These are phyloP conservation scores for Paradoxurus hermaphroditus DNA, from an alignment of 2,113 vertebrate species.

Conservation along the genomic window DNA sequence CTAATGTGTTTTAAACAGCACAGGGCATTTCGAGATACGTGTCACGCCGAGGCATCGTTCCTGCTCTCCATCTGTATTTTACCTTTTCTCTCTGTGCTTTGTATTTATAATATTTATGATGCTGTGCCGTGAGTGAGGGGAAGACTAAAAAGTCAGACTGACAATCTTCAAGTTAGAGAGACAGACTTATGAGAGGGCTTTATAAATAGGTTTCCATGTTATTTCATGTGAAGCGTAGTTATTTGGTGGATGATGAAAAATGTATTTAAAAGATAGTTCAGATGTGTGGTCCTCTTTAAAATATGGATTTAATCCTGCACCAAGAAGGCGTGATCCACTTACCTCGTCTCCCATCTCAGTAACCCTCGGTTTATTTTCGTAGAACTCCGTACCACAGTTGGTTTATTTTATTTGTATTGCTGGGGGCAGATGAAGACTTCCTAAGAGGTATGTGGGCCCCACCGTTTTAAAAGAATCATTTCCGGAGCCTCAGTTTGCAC, in stretches of 20 bases:
- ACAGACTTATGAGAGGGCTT: neutral
- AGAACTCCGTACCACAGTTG: neutral
- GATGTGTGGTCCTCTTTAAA: neutral
- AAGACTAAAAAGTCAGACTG: neutral
- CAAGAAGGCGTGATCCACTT: no score
- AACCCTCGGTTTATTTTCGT: neutral
- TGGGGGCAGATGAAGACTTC: neutral
- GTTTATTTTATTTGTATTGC: neutral
- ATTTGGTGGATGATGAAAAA: neutral
- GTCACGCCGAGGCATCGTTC: constrained; percentile 56
- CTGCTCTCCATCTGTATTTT: neutral
- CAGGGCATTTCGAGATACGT: neutral
- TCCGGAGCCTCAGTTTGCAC: neutral
- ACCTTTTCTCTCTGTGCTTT: neutral
- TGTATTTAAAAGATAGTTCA: neutral
- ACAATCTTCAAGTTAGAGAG: neutral
- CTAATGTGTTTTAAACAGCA: neutral
- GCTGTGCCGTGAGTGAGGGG: neutral
- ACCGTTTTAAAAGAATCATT: neutral
- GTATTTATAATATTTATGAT: neutral
- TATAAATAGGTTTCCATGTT: neutral
- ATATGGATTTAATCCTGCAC: neutral
- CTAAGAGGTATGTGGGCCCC: neutral
- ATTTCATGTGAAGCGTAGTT: neutral
- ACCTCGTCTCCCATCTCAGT: neutral